Evolutionary conservation across 2,113 vertebrate species (phyloP).

Genomic region (Erythrocercus mccallii): DNA sequence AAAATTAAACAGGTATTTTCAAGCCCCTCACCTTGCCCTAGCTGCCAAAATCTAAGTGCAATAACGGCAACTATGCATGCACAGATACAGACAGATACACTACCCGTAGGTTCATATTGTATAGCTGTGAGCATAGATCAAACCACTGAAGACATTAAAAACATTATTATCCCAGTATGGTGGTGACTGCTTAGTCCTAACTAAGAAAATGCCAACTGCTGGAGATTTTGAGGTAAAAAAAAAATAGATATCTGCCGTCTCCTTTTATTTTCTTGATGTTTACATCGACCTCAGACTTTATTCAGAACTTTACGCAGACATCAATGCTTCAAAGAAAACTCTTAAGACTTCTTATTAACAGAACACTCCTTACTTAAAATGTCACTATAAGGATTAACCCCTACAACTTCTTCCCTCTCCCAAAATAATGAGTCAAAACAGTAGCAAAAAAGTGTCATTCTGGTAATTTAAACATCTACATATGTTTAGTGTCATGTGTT

Average conservation of each 20-base stretch:
- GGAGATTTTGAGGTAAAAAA: neutral
- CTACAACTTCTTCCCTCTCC: no score
- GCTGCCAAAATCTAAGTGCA: neutral
- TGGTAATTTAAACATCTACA: neutral
- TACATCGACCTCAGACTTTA: neutral
- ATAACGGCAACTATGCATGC: neutral
- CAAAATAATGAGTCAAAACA: neutral
- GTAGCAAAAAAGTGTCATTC: neutral
- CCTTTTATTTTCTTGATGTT: neutral
- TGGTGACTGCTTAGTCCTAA: neutral
- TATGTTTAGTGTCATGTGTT: neutral
- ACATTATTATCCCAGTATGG: neutral
- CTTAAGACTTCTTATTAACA: neutral
- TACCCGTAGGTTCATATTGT: neutral
- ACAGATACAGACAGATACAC: neutral
- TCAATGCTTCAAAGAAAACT: neutral
- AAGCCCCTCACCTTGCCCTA: neutral
- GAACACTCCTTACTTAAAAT: neutral
- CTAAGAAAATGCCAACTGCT: neutral
- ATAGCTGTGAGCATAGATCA: neutral
- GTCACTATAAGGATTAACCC: neutral
- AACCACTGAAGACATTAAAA: neutral
- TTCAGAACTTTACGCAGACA: neutral
- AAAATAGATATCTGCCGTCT: neutral
- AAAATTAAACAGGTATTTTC: neutral